These are phyloP conservation scores for Aethina tumida DNA, from an alignment of 1,140 invertebrate genomes.

Conservation along the genomic window DNA sequence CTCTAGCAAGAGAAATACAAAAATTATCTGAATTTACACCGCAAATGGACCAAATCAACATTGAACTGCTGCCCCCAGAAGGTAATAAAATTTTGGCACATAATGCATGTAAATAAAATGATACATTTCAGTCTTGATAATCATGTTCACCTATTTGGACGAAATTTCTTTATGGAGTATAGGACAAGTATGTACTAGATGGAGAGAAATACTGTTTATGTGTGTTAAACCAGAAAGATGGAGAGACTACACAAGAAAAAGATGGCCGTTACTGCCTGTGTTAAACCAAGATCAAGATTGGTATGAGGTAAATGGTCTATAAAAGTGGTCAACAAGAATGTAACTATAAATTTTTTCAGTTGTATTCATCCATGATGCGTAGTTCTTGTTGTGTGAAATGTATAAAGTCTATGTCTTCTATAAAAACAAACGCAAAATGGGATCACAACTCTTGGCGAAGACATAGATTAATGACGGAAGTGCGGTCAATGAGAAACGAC, in stretches of 20 bases:
- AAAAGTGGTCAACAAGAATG: slow-evolving; percentile 1
- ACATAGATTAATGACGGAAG: slow-evolving; percentile 62
- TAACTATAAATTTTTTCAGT: slow-evolving; percentile 28
- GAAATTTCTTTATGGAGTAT: slow-evolving; percentile 83
- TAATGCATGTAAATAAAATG: slow-evolving; percentile 2
- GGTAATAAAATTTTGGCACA: slow-evolving; percentile 15
- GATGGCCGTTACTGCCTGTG: slow-evolving; percentile 24
- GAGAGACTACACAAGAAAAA: slow-evolving; percentile 37
- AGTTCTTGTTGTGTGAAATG: slow-evolving; percentile 79
- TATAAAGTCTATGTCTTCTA: slow-evolving; percentile 63
- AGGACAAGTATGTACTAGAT: slow-evolving; percentile 75
- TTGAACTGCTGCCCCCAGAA: slow-evolving; percentile 55
- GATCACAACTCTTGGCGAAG: slow-evolving; percentile 64
- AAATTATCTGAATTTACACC: slow-evolving; percentile 38
- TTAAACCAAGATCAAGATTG: slow-evolving; percentile 17
- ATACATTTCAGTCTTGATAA: slow-evolving; percentile 59
- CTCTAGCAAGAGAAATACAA: slow-evolving; percentile 38
- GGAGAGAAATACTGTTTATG: slow-evolving; percentile 70
- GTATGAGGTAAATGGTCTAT: slow-evolving; percentile 25
- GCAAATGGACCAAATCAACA: slow-evolving; percentile 35
- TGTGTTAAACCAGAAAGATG: slow-evolving; percentile 36
- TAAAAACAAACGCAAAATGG: slow-evolving; percentile 45
- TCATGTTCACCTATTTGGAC: slow-evolving; percentile 82
- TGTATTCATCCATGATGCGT: slow-evolving; percentile 51
- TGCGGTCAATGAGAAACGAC: slow-evolving; percentile 66